These are phyloP conservation scores for Andrena bicolor DNA, from an alignment of 2,888 invertebrate genomes.

Conservation along the genomic window DNA sequence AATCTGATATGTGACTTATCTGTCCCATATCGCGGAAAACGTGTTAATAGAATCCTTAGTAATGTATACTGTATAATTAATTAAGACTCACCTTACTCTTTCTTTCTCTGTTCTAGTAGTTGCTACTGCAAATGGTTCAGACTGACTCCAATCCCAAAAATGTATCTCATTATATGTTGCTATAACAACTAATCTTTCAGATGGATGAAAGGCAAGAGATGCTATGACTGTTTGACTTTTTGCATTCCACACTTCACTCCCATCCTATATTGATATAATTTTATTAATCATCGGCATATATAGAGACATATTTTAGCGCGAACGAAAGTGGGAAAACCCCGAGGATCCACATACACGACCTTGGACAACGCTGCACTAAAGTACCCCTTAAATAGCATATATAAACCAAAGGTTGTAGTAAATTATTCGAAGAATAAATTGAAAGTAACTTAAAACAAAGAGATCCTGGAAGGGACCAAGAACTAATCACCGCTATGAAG, in stretches of 20 bases:
- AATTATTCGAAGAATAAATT: too few species aligned
- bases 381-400: too few species aligned
- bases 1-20: too few species aligned
- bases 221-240: slow-evolving; percentile 92
- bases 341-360: too few species aligned
- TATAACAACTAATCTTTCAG: slow-evolving; percentile 92
- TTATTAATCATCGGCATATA: not conserved
- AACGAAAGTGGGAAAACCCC: too few species aligned
- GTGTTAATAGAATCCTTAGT: not conserved
- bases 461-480: too few species aligned
- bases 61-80: slow-evolving; percentile 28
- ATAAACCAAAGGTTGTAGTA: too few species aligned
- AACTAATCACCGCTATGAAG: too few species aligned
- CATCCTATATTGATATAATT: slow-evolving; percentile 87
- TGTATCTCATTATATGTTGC: slow-evolving; percentile 94
- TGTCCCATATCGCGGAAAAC: not conserved
- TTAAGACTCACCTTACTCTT: slow-evolving; percentile 89
- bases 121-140: slow-evolving; percentile 91
- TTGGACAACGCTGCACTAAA: too few species aligned
- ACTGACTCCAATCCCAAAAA: slow-evolving; percentile 96
- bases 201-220: slow-evolving; percentile 95
- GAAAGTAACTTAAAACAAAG: too few species aligned
- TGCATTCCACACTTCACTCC: slow-evolving; percentile 93
- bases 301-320: not conserved
- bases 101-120: slow-evolving; percentile 92